phyloP scores from a whole-genome alignment of 2,888 invertebrate genomes.

The Biston stratarius region DNA sequence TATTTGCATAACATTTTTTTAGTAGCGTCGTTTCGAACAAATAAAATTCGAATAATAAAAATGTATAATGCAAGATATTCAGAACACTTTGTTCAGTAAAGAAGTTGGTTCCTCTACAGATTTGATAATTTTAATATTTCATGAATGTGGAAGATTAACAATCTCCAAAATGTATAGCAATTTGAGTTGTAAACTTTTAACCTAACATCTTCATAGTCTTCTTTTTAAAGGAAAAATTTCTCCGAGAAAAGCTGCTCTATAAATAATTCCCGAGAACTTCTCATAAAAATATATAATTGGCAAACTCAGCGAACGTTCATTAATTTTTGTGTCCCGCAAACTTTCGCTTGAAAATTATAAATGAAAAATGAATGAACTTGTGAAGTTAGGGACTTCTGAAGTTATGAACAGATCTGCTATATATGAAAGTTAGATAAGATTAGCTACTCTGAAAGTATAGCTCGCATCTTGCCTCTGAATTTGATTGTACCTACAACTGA shows the following conservation, averaged over 20 bases:
- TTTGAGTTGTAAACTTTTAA: neutral
- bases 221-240: neutral
- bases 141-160: neutral
- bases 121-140: neutral
- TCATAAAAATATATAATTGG: slow-evolving; percentile 21
- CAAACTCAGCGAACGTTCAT: slow-evolving; percentile 18
- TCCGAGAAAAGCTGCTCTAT: neutral
- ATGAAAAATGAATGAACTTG: slow-evolving; percentile 25
- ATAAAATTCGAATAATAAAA: too few relatives aligned
- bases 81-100: too few relatives aligned
- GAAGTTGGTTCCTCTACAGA: neutral
- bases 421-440: slow-evolving; percentile 3
- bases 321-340: slow-evolving; percentile 19
- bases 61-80: too few relatives aligned
- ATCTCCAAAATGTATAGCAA: neutral
- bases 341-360: slow-evolving; percentile 15
- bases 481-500: too few relatives aligned
- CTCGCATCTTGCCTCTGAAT: neutral
- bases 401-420: slow-evolving; percentile 2
- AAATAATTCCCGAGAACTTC: slow-evolving; percentile 10
- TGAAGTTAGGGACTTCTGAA: slow-evolving; percentile 14
- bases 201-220: neutral
- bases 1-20: too few relatives aligned
- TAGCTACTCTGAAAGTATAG: too few relatives aligned
- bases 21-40: too few relatives aligned